These are phyloP conservation scores for Hydroisotoma schaefferi DNA, from an alignment of 2,888 invertebrate species.

Conservation along the genomic window DNA sequence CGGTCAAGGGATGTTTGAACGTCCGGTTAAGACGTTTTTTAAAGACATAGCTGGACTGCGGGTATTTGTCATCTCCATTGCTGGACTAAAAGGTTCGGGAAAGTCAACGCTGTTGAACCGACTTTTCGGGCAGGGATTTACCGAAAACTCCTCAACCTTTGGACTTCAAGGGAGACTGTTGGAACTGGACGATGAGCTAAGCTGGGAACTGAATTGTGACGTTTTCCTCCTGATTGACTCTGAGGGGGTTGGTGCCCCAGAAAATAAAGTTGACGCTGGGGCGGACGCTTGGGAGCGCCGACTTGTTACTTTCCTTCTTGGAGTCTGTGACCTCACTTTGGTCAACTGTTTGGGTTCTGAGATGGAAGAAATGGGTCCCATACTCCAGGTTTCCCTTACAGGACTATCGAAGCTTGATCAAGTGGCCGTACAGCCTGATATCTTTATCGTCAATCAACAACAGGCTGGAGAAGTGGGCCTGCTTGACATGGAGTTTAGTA, in stretches of 20 bases:
- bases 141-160: conserved; percentile 3
- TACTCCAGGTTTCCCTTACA: conserved; percentile 10
- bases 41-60: background rate
- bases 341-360: background rate
- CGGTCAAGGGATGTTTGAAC: background rate
- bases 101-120: conserved; percentile 32
- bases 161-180: conserved; percentile 9
- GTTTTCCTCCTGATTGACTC: conserved; percentile 20
- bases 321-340: conserved; percentile 14
- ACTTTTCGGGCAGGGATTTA: conserved; percentile 24
- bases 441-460: conserved; percentile 2
- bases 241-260: conserved; percentile 12
- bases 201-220: conserved; percentile 6
- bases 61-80: conserved; percentile 17
- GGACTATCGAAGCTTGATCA: conserved; percentile 3
- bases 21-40: background rate
- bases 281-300: conserved; percentile 11
- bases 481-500: background rate
- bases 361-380: conserved; percentile 9
- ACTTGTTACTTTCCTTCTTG: conserved; percentile 14
- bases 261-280: conserved; percentile 4
- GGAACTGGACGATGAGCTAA: conserved; percentile 1
- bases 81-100: conserved; percentile 26
- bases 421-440: background rate
- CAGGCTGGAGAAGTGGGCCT: background rate